Conservation (phyloP, 2,888 invertebrate species). For the Callyntrura guangdongensis region DNA sequence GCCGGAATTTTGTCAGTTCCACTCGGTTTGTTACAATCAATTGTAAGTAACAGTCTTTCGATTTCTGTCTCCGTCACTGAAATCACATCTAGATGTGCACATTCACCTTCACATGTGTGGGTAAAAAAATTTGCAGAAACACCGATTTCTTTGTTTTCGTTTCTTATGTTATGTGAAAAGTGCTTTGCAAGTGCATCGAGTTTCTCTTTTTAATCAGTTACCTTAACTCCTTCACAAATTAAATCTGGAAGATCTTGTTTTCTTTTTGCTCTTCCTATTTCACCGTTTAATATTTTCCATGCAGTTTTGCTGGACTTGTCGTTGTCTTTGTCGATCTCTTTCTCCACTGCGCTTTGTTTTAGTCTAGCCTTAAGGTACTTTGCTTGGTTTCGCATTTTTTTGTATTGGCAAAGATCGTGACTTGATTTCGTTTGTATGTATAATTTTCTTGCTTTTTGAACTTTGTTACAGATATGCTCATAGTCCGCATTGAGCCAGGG, state of each 20-base stretch:
- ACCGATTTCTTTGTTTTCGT: too few species aligned
- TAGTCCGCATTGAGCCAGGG: not conserved
- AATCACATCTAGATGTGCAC: too few species aligned
- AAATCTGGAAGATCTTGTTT: not conserved
- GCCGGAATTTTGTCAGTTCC: slow-evolving; percentile 33
- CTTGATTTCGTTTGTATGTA: not conserved
- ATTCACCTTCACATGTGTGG: not conserved
- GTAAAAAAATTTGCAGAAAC: not conserved
- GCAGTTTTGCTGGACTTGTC: not conserved
- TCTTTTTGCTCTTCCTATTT: not conserved
- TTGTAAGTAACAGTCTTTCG: too few species aligned
- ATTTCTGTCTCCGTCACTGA: not conserved
- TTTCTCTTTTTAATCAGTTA: not conserved
- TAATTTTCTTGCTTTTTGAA: not conserved
- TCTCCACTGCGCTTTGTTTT: slow-evolving; percentile 5
- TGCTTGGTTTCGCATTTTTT: slow-evolving; percentile 25
- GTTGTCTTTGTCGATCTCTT: not conserved
- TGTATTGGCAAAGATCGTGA: not conserved
- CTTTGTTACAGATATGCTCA: not conserved
- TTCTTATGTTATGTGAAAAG: slow-evolving; percentile 47
- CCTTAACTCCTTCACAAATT: not conserved
- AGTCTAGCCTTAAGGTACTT: slow-evolving; percentile 29
- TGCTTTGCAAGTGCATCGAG: slow-evolving; percentile 12
- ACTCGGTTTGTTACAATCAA: slow-evolving; percentile 7
- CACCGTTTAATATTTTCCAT: slow-evolving; percentile 22